Evolutionary conservation across 1,140 invertebrate species (phyloP).

Genomic region (Aphelinus atriplicis): DNA sequence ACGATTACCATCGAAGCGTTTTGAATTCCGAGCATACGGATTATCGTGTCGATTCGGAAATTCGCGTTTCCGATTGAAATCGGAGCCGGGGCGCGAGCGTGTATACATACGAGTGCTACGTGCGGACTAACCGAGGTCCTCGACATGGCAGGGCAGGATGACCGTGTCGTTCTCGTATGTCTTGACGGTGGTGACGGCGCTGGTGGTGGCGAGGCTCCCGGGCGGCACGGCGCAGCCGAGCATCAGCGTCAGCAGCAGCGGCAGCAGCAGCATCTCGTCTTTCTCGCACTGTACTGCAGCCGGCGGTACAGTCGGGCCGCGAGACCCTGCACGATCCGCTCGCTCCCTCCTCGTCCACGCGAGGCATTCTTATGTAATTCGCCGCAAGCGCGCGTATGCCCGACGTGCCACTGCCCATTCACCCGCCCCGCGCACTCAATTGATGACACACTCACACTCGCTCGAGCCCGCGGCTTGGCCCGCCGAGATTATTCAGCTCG

Average conservation of each 20-base stretch:
- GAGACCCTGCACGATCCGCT: slow-evolving; percentile 4
- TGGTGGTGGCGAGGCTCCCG: slow-evolving; percentile 60
- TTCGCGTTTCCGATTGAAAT: too few species aligned
- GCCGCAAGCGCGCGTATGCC: background rate
- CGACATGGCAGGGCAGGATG: slow-evolving; percentile 76
- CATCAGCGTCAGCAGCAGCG: background rate
- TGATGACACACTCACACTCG: slow-evolving; percentile 24
- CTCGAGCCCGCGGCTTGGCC: background rate
- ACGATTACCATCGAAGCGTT: too few species aligned
- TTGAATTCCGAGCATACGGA: too few species aligned
- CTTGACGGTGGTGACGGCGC: slow-evolving; percentile 77
- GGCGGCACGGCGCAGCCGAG: background rate
- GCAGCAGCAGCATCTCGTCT: background rate
- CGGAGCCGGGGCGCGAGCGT: too few species aligned
- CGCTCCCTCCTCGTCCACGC: background rate
- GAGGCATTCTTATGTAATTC: slow-evolving; percentile 28
- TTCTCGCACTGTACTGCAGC: background rate
- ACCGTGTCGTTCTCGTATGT: slow-evolving; percentile 79
- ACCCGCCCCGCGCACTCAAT: slow-evolving; percentile 11
- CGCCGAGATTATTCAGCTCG: background rate
- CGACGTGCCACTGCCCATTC: background rate
- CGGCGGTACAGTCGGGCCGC: slow-evolving; percentile 1
- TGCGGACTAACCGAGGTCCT: slow-evolving; percentile 64
- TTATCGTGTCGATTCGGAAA: too few species aligned
- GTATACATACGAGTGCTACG: too few species aligned